A percentile compares a stretch with the other conserved stretches of the same genome.
Evolutionary conservation across 92 coral and sea anemone species (phyloP).

Genomic region (Siderastrea radians): DNA sequence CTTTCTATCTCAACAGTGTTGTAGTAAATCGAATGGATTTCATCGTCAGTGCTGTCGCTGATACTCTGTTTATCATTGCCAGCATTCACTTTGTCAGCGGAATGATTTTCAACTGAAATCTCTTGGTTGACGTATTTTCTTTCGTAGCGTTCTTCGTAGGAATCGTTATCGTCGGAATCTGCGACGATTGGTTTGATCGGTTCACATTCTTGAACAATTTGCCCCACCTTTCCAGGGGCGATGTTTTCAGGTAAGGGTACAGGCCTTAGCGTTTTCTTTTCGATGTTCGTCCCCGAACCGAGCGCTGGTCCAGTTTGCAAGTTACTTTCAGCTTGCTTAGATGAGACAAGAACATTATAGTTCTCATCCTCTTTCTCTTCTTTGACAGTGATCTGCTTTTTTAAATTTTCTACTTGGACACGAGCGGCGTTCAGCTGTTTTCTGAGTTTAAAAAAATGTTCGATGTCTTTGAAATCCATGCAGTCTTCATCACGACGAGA

Average conservation of each 20-base stretch:
- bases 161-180: not conserved
- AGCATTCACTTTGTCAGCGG: not conserved
- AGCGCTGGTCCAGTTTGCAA: not conserved
- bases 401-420: not conserved
- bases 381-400: conserved; percentile 2
- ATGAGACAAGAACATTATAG: not conserved
- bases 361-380: not conserved
- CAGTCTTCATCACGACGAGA: conserved; percentile 18
- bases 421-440: not conserved
- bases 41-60: not conserved
- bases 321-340: not conserved
- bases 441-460: not conserved
- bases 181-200: not conserved
- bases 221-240: not conserved
- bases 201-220: not conserved
- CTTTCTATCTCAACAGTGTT: not conserved
- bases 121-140: not conserved
- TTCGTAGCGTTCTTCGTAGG: conserved; percentile 6
- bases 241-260: not conserved
- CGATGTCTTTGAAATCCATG: conserved; percentile 34
- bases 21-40: not conserved
- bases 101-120: not conserved
- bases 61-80: not conserved
- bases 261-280: not conserved
- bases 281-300: not conserved